Conservation (phyloP, 2,113 vertebrate genomes). For the Chamaetylas fuelleborni region DNA sequence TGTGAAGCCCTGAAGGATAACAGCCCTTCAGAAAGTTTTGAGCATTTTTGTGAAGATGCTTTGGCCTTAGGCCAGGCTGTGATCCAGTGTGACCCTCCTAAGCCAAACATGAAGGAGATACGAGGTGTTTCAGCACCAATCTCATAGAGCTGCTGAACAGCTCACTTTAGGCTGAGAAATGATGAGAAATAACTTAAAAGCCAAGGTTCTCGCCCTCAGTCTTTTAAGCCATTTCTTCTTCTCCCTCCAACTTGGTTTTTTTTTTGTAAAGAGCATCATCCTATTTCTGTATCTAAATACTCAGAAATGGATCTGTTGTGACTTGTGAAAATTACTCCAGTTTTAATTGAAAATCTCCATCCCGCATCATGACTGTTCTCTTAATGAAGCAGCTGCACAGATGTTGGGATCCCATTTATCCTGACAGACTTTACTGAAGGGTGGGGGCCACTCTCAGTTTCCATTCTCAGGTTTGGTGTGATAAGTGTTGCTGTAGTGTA, state of each 20-base stretch:
- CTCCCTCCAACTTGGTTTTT: not conserved
- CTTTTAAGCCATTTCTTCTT: not conserved
- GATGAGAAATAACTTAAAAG: not conserved
- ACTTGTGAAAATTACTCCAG: not conserved
- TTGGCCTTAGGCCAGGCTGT: not conserved
- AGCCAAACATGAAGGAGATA: not conserved
- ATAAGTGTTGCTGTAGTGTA: not conserved
- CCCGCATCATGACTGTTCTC: fast-evolving
- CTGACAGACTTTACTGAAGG: not conserved
- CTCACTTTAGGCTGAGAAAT: not conserved
- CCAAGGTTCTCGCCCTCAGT: not conserved
- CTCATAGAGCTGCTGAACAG: not conserved
- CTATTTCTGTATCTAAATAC: not conserved
- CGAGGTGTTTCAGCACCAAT: fast-evolving
- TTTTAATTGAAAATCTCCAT: not conserved
- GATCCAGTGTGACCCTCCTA: not conserved
- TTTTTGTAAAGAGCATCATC: not conserved
- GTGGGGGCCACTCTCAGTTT: not conserved
- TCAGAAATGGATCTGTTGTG: not conserved
- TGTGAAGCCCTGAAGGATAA: not conserved
- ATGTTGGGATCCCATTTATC: not conserved
- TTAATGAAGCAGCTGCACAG: not conserved
- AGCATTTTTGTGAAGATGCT: not conserved
- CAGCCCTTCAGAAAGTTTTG: not conserved
- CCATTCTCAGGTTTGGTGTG: not conserved